phyloP scores from a whole-genome alignment of 2,888 invertebrate species.

The Dryadula phaetusa region DNA sequence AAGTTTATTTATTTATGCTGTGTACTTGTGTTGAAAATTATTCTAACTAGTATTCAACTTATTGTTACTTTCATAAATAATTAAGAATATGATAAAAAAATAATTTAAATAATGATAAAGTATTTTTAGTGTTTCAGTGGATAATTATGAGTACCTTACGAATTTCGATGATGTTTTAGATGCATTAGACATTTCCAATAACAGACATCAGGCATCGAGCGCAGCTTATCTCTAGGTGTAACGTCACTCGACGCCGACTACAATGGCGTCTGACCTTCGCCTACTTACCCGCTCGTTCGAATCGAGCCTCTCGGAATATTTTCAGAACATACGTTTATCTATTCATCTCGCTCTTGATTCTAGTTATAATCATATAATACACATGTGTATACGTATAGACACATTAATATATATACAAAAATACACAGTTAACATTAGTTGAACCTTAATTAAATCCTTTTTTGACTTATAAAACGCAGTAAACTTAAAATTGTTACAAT shows the following conservation, averaged over 20 bases:
- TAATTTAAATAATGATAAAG: background rate
- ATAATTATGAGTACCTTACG: background rate
- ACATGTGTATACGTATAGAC: background rate
- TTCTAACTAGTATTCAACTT: background rate
- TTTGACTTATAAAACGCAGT: background rate
- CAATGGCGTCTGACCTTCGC: slow-evolving; percentile 80
- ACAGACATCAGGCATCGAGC: slow-evolving; percentile 42
- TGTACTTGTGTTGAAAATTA: background rate
- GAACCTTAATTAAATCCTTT: background rate
- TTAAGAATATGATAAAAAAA: no score
- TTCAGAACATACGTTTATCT: slow-evolving; percentile 61
- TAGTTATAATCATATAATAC: slow-evolving; percentile 9
- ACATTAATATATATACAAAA: background rate
- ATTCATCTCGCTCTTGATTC: slow-evolving; percentile 46
- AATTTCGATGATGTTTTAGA: slow-evolving; percentile 9
- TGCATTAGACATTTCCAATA: slow-evolving; percentile 20
- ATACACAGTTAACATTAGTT: background rate
- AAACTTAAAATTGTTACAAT: background rate
- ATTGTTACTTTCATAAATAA: background rate
- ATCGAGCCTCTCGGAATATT: slow-evolving; percentile 74
- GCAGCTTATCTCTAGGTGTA: slow-evolving; percentile 61
- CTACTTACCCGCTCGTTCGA: slow-evolving; percentile 77
- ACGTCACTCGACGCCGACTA: slow-evolving; percentile 71
- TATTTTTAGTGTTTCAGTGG: background rate
- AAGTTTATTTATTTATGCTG: slow-evolving; percentile 8